Evolutionary conservation across 2,113 vertebrate species (phyloP).

Genomic region (Lycaon pictus): DNA sequence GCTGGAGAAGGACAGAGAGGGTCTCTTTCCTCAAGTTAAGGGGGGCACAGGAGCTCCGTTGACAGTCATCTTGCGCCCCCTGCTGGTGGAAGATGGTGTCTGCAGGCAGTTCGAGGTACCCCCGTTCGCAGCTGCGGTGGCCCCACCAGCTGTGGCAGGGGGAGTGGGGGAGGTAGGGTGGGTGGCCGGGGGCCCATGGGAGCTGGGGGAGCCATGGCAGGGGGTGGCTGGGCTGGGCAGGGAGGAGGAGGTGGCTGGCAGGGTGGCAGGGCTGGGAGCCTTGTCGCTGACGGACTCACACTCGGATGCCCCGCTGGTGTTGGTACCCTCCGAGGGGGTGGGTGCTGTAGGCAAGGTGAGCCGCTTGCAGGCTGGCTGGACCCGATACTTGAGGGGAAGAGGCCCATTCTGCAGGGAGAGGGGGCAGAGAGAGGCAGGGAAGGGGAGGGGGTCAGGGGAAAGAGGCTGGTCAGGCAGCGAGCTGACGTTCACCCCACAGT

Average conservation of each 20-base stretch:
- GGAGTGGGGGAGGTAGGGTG: conserved; percentile 80
- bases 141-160: conserved; percentile 66
- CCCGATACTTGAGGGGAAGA: conserved; percentile 94
- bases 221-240: conserved; percentile 89
- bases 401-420: conserved; percentile 90
- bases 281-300: conserved; percentile 96
- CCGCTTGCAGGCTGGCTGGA: conserved; percentile 93
- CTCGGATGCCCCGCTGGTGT: conserved; percentile 94
- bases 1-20: conserved; percentile 50
- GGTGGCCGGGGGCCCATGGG: conserved; percentile 87
- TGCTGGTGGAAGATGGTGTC: conserved; percentile 85
- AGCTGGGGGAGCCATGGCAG: conserved; percentile 87
- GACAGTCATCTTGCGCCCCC: conserved; percentile 92
- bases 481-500: neutral
- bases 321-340: conserved; percentile 90
- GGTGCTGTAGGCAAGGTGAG: conserved; percentile 87
- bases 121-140: conserved; percentile 77
- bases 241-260: conserved; percentile 89
- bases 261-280: conserved; percentile 91
- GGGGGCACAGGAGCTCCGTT: conserved; percentile 89
- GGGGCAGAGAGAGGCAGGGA: neutral
- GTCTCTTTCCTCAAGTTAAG: conserved; percentile 87
- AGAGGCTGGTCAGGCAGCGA: neutral
- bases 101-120: conserved; percentile 91
- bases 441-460: neutral